Evolutionary conservation across 2,113 vertebrate species (phyloP), one percentile per base, ranked within the genome.

Genomic region (Leptocoma aspasia): DNA sequence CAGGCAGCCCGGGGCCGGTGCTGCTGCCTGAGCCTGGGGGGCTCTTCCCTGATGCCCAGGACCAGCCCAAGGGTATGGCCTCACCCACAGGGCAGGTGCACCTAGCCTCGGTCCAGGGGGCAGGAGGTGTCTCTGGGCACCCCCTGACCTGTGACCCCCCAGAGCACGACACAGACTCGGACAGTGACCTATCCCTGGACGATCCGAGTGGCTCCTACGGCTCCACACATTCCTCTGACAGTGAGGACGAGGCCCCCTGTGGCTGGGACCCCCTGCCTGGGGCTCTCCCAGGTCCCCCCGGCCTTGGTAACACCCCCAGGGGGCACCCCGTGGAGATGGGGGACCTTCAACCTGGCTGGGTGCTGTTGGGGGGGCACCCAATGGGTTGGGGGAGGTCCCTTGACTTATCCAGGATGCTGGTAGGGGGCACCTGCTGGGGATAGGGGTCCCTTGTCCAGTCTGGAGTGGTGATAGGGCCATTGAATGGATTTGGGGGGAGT

Each of bases 141-240:
- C 39, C 49, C 7, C 59, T 56, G 54, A 82, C 17, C 66, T 3
- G 3, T 53, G 56, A 31, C 59, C 53, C 44, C 66, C 50, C 92
- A 99, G 98, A 98, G 78, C 98, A 86, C 0, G 98, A 99, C 97
- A 99, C 98, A 2, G 99, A 99, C 96, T 99, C 99, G 0, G 99
- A 99, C 97, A 99, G 99, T 64, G 99, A 99, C 89, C 94, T 99
- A 90, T 99, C 99, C 33, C 95, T 99, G 75, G 99, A 99, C 1
- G 99, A 99, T 92, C 98, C 98, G 73, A 99, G 99, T 16, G 99
- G 98, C 44, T 99, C 99, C 71, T 99, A 98, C 4, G 98, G 98
- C 65, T 99, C 99, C 64, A 99, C 98, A 10, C 99, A 98, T 96
- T 99, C 99, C 6, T 99, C 99, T 0, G 99, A 99, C 96, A 99